Conservation (phyloP, 2,113 vertebrate species). For the Phaethon lepturus region DNA sequence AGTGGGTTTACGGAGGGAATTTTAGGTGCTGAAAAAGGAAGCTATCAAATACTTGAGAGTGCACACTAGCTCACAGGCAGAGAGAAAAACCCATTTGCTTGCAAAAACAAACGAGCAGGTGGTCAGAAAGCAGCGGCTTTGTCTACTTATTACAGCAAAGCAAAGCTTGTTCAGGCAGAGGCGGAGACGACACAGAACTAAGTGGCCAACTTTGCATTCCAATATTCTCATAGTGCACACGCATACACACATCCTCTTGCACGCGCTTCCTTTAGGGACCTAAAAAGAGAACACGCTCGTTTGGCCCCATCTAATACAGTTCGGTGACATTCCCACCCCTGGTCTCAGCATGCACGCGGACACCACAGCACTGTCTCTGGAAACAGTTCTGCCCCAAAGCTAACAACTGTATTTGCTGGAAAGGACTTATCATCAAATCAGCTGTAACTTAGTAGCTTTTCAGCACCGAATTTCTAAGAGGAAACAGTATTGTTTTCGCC, state of each 20-base stretch:
- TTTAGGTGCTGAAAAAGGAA: not conserved
- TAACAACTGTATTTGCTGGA: not conserved
- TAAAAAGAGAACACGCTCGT: fast-evolving
- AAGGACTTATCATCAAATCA: not conserved
- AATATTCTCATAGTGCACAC: fast-evolving
- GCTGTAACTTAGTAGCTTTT: not conserved
- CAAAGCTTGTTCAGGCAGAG: not conserved
- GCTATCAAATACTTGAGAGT: not conserved
- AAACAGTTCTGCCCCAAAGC: not conserved
- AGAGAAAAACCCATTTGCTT: not conserved
- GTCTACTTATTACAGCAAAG: not conserved
- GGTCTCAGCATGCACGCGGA: fast-evolving
- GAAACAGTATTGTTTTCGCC: not conserved
- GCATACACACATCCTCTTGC: not conserved
- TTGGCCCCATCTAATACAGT: fast-evolving
- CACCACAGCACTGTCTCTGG: not conserved
- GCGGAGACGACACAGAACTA: not conserved
- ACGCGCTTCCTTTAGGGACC: not conserved
- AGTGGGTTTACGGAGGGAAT: not conserved
- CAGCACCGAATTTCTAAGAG: not conserved
- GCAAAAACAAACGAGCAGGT: not conserved
- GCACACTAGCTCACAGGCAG: conserved; percentile 10
- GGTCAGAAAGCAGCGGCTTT: not conserved
- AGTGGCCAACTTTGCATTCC: not conserved
- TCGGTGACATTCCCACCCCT: not conserved